A percentile compares a stretch with the other conserved stretches of the same genome.
Evolutionary conservation across 2,797 vertebrate genomes (phyloP).

Genomic region (Pseudotriccus pelzelni): DNA sequence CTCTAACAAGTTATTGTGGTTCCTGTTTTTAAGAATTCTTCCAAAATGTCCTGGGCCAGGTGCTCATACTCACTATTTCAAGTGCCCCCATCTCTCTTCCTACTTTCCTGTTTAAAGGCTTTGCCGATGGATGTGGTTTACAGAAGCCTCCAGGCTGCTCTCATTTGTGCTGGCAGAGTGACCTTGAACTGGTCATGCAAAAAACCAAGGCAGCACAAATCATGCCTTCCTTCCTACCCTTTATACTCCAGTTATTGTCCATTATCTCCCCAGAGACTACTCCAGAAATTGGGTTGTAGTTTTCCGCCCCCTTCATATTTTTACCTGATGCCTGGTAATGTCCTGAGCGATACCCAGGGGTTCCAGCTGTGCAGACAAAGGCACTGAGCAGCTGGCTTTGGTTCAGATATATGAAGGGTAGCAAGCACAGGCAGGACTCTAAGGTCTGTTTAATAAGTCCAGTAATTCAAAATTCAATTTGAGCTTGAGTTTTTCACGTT

Average conservation of each 20-base stretch:
- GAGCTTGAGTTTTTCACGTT: neutral
- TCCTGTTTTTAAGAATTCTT: neutral
- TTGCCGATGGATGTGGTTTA: neutral
- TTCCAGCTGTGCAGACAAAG: neutral
- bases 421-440: neutral
- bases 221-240: neutral
- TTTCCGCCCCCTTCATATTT: neutral
- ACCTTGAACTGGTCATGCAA: neutral
- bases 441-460: neutral
- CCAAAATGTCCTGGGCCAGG: neutral
- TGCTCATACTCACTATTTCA: neutral
- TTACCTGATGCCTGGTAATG: neutral
- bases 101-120: neutral
- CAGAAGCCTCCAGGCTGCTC: neutral
- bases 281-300: neutral
- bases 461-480: neutral
- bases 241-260: neutral
- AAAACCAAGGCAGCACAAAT: neutral
- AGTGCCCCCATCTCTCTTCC: neutral
- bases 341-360: neutral
- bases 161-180: neutral
- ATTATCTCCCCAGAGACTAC: neutral
- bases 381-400: neutral
- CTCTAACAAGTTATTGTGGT: neutral
- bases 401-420: neutral